Percentiles rank a stretch among this genome's conserved stretches.
Evolutionary conservation across 2,888 invertebrate genomes (phyloP).

Genomic region (Pherbina coryleti): DNA sequence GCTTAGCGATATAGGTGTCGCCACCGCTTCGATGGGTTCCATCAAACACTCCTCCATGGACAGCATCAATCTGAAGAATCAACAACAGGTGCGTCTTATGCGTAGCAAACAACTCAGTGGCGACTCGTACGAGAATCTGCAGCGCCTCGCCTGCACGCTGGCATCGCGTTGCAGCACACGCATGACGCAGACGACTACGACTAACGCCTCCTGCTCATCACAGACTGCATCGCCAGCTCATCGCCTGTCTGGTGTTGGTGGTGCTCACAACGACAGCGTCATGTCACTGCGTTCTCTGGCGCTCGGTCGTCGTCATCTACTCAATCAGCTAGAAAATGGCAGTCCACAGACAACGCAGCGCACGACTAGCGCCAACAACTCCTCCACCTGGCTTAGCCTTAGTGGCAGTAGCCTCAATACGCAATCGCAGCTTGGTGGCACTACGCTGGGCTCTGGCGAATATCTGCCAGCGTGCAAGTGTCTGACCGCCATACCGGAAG

Average conservation of each 20-base stretch:
- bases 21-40: conserved; percentile 68
- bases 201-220: conserved; percentile 52
- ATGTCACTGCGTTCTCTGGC: conserved; percentile 55
- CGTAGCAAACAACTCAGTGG: conserved; percentile 60
- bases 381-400: conserved; percentile 61
- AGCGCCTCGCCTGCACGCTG: conserved; percentile 65
- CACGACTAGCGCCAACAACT: conserved; percentile 52
- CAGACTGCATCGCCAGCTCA: conserved; percentile 59
- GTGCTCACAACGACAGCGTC: conserved; percentile 49
- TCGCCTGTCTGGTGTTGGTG: conserved; percentile 28
- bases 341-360: conserved; percentile 52
- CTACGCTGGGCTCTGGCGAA: conserved; percentile 54
- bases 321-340: conserved; percentile 24
- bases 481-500: conserved; percentile 67
- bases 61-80: conserved; percentile 66
- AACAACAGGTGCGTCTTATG: conserved; percentile 65
- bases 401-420: conserved; percentile 63
- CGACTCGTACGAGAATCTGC: conserved; percentile 68
- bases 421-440: conserved; percentile 45
- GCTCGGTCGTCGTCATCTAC: conserved; percentile 51
- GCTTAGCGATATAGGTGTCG: conserved; percentile 67
- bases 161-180: conserved; percentile 55
- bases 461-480: conserved; percentile 63
- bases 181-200: conserved; percentile 52
- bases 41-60: conserved; percentile 69